phyloP scores from a whole-genome alignment of 37 sponge, comb jelly and placozoan genomes.

The Spongilla lacustris region DNA sequence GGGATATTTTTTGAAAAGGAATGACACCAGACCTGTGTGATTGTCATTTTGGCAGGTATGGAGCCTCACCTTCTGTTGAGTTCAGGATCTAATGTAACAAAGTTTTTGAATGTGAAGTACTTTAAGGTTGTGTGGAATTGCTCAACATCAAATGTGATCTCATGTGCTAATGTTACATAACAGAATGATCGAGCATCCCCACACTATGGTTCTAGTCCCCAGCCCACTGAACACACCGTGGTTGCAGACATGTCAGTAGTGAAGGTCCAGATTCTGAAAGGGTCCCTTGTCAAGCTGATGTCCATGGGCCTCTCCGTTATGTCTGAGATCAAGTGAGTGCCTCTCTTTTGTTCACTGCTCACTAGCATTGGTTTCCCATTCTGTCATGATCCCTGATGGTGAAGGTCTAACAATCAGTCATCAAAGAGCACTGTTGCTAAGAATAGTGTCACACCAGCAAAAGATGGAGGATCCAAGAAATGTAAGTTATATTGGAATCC shows the following conservation, averaged over 20 bases:
- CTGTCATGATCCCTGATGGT: background rate
- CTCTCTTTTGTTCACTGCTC: background rate
- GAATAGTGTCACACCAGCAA: background rate
- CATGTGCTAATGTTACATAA: background rate
- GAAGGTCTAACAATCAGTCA: background rate
- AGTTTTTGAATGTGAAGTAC: slow-evolving; percentile 24
- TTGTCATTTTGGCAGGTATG: background rate
- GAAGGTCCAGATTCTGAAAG: slow-evolving; percentile 18
- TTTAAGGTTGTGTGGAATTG: slow-evolving; percentile 2
- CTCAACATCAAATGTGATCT: background rate
- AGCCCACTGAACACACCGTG: slow-evolving; percentile 37
- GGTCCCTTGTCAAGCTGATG: slow-evolving; percentile 47
- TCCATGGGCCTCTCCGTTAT: slow-evolving; percentile 2
- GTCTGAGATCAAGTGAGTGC: slow-evolving; percentile 34
- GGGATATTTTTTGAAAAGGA: background rate
- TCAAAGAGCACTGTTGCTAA: background rate
- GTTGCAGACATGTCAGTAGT: slow-evolving; percentile 33
- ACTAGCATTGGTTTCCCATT: background rate
- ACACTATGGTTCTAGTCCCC: slow-evolving; percentile 21
- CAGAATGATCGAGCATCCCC: slow-evolving; percentile 51
- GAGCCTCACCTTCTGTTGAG: slow-evolving; percentile 9
- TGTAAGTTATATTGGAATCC: background rate
- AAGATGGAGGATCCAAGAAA: background rate
- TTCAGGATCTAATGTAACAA: background rate
- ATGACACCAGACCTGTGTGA: background rate